A percentile compares a stretch with the other conserved stretches of the same genome.
These are phyloP conservation scores for Aphodius granarius DNA, from an alignment of 2,888 invertebrate genomes.

Conservation along the genomic window DNA sequence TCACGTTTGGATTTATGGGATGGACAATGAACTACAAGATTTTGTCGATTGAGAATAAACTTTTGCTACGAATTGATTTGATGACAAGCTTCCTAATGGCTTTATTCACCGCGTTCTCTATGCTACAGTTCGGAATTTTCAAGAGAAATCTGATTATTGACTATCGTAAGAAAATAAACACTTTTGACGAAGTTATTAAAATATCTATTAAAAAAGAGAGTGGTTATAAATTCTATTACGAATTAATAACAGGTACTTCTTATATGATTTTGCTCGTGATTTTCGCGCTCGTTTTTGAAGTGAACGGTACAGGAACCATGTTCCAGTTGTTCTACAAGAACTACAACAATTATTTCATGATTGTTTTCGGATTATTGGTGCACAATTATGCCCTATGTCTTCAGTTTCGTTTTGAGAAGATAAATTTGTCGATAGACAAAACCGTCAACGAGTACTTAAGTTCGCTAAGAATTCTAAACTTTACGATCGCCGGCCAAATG, in stretches of 20 bases:
- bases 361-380: neutral
- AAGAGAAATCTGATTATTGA: neutral
- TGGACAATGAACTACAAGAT: constrained; percentile 2
- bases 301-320: neutral
- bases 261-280: neutral
- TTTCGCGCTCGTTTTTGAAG: neutral
- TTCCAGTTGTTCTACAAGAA: constrained; percentile 2
- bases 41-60: neutral
- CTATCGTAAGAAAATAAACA: neutral
- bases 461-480: neutral
- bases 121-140: constrained; percentile 4
- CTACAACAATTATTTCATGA: constrained; percentile 2
- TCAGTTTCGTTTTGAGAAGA: neutral
- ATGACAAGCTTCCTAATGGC: neutral
- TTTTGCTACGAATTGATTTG: neutral
- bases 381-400: neutral
- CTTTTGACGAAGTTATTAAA: neutral
- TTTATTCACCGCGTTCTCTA: neutral
- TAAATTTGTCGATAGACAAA: neutral
- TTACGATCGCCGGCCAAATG: neutral
- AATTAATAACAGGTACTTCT: neutral
- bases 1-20: neutral
- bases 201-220: neutral
- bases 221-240: neutral
- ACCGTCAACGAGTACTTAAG: neutral